Evolutionary conservation across 2,888 invertebrate genomes (phyloP), one percentile per base, ranked within the genome.

Genomic region (Sphaeridia pumilis): DNA sequence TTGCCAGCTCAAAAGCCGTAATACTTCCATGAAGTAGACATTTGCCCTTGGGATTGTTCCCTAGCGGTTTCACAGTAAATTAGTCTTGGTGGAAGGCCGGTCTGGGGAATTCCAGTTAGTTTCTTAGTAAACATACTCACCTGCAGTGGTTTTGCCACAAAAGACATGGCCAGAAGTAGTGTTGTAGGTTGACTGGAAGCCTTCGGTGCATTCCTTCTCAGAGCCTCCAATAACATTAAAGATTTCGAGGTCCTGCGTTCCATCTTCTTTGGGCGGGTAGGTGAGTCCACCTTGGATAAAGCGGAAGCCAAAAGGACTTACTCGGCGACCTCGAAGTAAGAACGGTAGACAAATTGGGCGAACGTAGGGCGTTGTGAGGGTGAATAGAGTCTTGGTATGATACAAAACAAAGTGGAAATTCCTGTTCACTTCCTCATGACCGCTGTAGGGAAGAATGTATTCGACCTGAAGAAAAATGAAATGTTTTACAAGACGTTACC

Each of bases 1-100:
- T 38, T 1, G 25, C 47, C 27, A 45, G 24, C 35, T 35, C 17
- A 45, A 45, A 52, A n/a, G 48, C 52, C 10, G 35, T n/a, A 3
- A 48, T 25, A 41, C 52, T 55, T 17, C 55, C 55, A 46, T 55
- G 55, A 14, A 45, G 24, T 14, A 55, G 43, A 36, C 55, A 55
- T 17, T 27, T 31, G 2, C 24, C 26, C 5, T 49, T 7, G 3
- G 34, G 31, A 22, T 46, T 46, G 21, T 21, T 31, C 7, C 34
- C 46, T 46, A 34, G n/a, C n/a, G n/a, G n/a, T n/a, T n/a, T n/a
- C n/a, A n/a, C n/a, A n/a, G n/a, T n/a, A n/a, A n/a, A n/a, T n/a
- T n/a, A n/a, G n/a, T n/a, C n/a, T n/a, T n/a, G n/a, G n/a, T n/a
- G n/a, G n/a, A n/a, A n/a, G n/a, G n/a, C n/a, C n/a, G n/a, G n/a